Base-by-base conservation (phyloP, 2,797 vertebrate genomes). In the Rhinophrynus dorsalis region DNA sequence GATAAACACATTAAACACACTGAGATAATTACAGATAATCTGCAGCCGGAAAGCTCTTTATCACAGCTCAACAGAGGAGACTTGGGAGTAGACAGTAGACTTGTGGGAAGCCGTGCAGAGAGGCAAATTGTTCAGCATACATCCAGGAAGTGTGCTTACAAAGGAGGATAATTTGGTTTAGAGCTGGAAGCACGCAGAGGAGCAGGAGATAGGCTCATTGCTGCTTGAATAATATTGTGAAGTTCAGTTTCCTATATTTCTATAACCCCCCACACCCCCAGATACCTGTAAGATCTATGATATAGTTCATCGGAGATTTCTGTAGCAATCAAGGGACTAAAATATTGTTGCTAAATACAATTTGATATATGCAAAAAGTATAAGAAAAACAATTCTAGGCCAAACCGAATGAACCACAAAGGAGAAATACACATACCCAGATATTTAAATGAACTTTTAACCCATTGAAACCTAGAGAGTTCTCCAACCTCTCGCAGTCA, bases 21-120 rank as follows among this genome's bases (percentile, higher is more conserved):
- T 65, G 54, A 66, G 69, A 73, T 73, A 73, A 73, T 73, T 73
- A 73, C 69, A 65, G 69, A 73, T 73, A 66, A 73, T 73, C 69
- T 73, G 35, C 61, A 73, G 61, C 33, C 61, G 18, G 61, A 42
- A 59, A 65, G 69, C 69, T 73, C 61, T 73, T 65, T 73, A 73
- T 73, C 69, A 73, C 69, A 72, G 60, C 68, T 64, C 68, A 72
- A 72, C 68, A 72, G 61, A 65, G 61, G 69, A 66, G 61, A 35
- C 60, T 59, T 73, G 61, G 69, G 69, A 73, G 45, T 65, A 59
- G 69, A 65, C 52, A 51, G 61, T 58, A 73, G 54, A 65, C 69
- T 73, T 54, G 61, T 54, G 44, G 33, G 45, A 66, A 51, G 61
- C 61, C 61, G 21, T 73, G 61, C 69, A 71, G 57, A 71, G 52